Base-by-base conservation (phyloP, 2,797 vertebrate genomes). In the Champsocephalus gunnari region DNA sequence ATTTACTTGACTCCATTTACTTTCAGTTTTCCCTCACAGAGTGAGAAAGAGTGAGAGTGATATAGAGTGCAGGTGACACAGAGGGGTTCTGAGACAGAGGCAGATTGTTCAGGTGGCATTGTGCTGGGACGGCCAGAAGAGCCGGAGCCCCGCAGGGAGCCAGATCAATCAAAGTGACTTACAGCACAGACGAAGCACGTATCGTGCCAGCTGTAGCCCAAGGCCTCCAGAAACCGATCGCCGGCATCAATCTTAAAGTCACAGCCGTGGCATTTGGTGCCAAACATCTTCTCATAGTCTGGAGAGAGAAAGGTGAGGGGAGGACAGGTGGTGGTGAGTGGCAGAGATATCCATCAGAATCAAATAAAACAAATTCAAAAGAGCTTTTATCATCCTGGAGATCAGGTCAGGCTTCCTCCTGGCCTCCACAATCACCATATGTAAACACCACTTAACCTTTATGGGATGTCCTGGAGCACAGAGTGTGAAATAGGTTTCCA, bases 271-370 rank as follows among this genome's bases (percentile, higher is more conserved):
- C 98, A 99, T 92, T 99, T 99, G 28, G 98, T 99, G 88, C 98
- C 98, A 91, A 99, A 99, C 98, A 99, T 99, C 95, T 99, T 99
- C 93, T 99, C 98, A 0, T 99, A 99, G 92, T 99, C 98, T 99
- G 88, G 0, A 41, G 84, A 41, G 43, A 73, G 13, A 32, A 65
- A 19, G 61, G 47, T 5, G 16, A 44, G n/a, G 16, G 10, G 53
- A 62, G 12, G 28, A n/a, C 49, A 70, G 38, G 24, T 12, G 50
- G 54, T 32, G 47, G 57, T 38, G 19, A 41, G 55, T 3, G 17
- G 67, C 53, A 21, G 17, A 73, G 56, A 62, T 17, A 55, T 75
- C 13, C 13, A 56, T 67, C 48, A 57, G 24, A 73, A 71, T 73
- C 48, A 79, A 79, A 79, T 50, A 65, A 65, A 74, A 51, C 2